Percentiles rank a stretch among this genome's conserved stretches.
These are phyloP conservation scores for Rhagonycha fulva DNA, from an alignment of 2,888 invertebrate species.

Conservation along the genomic window DNA sequence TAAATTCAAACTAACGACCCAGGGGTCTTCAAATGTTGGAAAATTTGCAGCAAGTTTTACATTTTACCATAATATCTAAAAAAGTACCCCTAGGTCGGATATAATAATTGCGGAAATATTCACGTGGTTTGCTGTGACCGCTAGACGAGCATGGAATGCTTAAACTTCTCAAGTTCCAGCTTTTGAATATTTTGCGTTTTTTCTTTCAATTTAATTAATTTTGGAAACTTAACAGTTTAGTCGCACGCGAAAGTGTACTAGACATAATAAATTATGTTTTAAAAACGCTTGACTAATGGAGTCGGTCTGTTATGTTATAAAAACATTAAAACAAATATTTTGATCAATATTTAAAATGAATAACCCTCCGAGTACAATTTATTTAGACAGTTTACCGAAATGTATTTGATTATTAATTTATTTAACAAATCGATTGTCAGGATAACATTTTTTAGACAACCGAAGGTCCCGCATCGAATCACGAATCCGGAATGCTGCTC, in stretches of 20 bases:
- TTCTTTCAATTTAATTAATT: not conserved
- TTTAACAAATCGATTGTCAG: not conserved
- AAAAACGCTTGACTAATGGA: slow-evolving; percentile 14
- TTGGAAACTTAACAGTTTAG: not conserved
- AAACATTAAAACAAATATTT: not conserved
- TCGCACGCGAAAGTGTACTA: not conserved
- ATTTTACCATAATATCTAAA: too few species aligned
- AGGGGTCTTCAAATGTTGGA: not conserved
- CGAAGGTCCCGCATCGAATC: not conserved
- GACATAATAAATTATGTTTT: slow-evolving; percentile 14
- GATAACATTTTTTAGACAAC: not conserved
- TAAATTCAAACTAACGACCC: not conserved
- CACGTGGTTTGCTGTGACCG: too few species aligned
- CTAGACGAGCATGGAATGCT: too few species aligned
- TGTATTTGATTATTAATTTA: not conserved
- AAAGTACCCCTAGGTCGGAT: not conserved
- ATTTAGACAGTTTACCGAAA: not conserved
- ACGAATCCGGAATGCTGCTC: not conserved
- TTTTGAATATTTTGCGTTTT: not conserved
- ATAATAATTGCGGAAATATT: too few species aligned
- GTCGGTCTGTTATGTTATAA: not conserved
- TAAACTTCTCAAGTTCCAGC: too few species aligned
- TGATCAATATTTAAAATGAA: not conserved
- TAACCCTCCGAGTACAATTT: not conserved
- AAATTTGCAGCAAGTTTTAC: not conserved